Evolutionary conservation across 2,888 invertebrate genomes (phyloP).

Genomic region (Drosophila melanocephala): DNA sequence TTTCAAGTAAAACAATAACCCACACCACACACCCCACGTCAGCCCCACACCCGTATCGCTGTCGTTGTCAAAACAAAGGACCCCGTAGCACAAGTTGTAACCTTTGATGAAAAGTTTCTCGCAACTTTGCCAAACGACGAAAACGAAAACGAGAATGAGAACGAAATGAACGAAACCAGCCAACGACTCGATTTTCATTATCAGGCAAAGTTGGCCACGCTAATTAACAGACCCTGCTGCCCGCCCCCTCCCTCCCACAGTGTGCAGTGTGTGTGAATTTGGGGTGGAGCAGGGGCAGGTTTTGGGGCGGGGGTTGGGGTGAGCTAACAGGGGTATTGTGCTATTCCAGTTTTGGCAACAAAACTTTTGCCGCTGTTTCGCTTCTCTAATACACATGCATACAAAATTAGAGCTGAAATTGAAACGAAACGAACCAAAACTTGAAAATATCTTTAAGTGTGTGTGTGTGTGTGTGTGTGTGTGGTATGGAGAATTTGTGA

Average conservation of each 20-base stretch:
- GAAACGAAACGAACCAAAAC: slow-evolving; percentile 20
- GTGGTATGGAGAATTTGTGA: neutral
- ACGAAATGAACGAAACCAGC: slow-evolving; percentile 3
- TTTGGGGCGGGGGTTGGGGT: neutral
- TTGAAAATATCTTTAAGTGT: slow-evolving; percentile 19
- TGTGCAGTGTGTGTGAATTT: neutral
- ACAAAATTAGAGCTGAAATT: slow-evolving; percentile 55
- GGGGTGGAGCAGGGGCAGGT: too few relatives aligned
- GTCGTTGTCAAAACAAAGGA: slow-evolving; percentile 29
- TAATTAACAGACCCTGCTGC: slow-evolving; percentile 70
- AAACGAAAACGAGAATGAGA: slow-evolving; percentile 33
- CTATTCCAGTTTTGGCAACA: slow-evolving; percentile 28
- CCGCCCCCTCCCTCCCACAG: neutral
- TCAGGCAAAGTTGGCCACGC: slow-evolving; percentile 49
- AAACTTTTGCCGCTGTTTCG: slow-evolving; percentile 57
- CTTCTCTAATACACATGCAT: slow-evolving; percentile 72
- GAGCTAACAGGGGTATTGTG: slow-evolving; percentile 9
- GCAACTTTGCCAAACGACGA: slow-evolving; percentile 63
- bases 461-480: neutral
- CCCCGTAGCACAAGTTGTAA: slow-evolving; percentile 66
- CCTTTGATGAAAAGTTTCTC: slow-evolving; percentile 79
- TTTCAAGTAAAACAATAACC: slow-evolving; percentile 4
- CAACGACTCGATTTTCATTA: slow-evolving; percentile 39
- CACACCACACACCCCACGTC: neutral
- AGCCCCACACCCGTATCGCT: neutral